Evolutionary conservation across 2,797 vertebrate species (phyloP), one percentile per base, ranked within the genome.

Genomic region (Myiotriccus ornatus): DNA sequence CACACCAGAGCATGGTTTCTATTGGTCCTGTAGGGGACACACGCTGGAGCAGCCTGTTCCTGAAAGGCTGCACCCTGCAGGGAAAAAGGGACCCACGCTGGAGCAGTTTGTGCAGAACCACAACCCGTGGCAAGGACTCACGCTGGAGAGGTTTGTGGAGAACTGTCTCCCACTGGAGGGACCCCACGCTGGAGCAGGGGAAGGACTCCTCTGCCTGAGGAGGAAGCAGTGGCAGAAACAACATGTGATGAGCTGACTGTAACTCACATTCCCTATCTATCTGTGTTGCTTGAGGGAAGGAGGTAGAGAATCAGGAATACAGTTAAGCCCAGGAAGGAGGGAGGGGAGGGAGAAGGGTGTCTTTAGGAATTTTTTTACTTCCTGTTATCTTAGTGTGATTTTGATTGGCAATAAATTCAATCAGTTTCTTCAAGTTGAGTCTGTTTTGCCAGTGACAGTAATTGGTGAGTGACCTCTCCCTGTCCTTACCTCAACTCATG

Each of bases 401-500:
- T 47, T 35, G 32, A 55, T 11, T n/a, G 32, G 34, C 20, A 78
- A 53, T 43, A 73, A 35, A 47, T 35, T 47, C 39, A 71, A 47
- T 35, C 28, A 41, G 25, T 67, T 60, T 60, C 22, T 53, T 67
- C 52, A 47, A 41, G 30, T 15, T 52, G 30, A 84, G 14, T 59
- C 30, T 53, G 15, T 41, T 78, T 47, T 53, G 13, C 41, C 25
- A 7, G 8, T 32, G 52, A 47, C 30, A 47, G 46, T 41, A 53
- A 60, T 12, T 0, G 0, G 7, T n/a, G 27, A 71, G 34, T 35
- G 15, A 24, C 27, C 46, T 60, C 7, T 60, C 16, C 30, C 16
- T 0, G 0, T 28, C 15, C 6, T 5, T 41, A 64, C 18, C 25
- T 53, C 27, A 47, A 5, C 13, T 28, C 30, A 35, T 0, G 53